phyloP scores from a whole-genome alignment of 2,888 invertebrate species.

The Phrixothrix hirtus region DNA sequence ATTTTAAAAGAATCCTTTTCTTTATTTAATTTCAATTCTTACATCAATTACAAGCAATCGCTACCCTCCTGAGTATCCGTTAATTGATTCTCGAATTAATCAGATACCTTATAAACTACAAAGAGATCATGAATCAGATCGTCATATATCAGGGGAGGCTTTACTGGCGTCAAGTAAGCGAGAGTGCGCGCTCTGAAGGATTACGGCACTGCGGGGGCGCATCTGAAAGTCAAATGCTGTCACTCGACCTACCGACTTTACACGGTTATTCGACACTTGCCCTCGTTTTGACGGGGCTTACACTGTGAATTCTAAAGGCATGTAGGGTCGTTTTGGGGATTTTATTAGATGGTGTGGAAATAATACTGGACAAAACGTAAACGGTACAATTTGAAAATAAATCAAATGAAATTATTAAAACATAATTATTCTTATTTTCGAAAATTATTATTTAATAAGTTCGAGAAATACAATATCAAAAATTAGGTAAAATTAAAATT shows the following conservation, averaged over 20 bases:
- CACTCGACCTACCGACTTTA: constrained; percentile 50
- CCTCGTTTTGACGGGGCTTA: constrained; percentile 32
- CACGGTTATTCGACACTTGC: constrained; percentile 36
- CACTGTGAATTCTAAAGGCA: constrained; percentile 10
- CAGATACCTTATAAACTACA: constrained; percentile 8
- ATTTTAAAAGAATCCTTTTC: constrained; percentile 17
- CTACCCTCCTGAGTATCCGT: neutral
- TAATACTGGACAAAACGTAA: constrained; percentile 1
- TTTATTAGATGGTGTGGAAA: constrained; percentile 11
- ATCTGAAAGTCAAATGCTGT: constrained; percentile 59
- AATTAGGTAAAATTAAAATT: too few relatives aligned
- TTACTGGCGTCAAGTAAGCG: constrained; percentile 39
- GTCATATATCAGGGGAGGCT: constrained; percentile 34
- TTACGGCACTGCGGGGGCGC: constrained; percentile 49
- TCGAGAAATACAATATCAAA: neutral
- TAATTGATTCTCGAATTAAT: constrained; percentile 1
- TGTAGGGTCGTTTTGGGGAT: constrained; percentile 10
- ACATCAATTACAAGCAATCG: neutral
- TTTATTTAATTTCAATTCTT: constrained; percentile 8
- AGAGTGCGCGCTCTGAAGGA: constrained; percentile 41
- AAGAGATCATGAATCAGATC: constrained; percentile 26
- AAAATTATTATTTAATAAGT: too few relatives aligned
- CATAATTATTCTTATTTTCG: too few relatives aligned
- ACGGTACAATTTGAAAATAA: neutral
- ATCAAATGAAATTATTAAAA: neutral